Base-by-base conservation (phyloP, 2,797 vertebrate genomes). In the Graptemys geographica region DNA sequence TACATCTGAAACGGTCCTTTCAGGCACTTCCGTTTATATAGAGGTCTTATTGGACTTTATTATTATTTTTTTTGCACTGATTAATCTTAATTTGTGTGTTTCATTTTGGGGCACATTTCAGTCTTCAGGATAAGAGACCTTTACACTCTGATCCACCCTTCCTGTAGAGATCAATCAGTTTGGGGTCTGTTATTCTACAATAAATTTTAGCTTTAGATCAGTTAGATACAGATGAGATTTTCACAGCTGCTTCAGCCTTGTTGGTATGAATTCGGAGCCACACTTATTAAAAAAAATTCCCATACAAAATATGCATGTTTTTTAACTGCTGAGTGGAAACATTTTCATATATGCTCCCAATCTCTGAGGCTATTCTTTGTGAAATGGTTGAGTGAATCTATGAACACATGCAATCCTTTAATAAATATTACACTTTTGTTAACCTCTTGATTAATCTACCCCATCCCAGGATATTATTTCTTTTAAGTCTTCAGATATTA, bases 311-410 rank as follows among this genome's bases (percentile, higher is more conserved):
- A 37, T 69, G 65, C 65, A 37, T 0, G 2, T 16, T 33, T 89
- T 91, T 93, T 87, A 91, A 62, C 53, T 93, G 37, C 87, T 78
- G 55, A 82, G 78, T 41, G 90, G 84, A 93, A 92, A 55, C 23
- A 31, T 62, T 16, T 89, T 86, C 21, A 1, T 65, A 51, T 88
- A 65, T 87, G 12, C 12, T 44, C 11, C 10, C 4, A 2, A 0
- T 88, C 95, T 93, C 84, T 88, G 57, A 21, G 56, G 2, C 5
- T 88, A 79, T 87, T 88, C 65, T n/a, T 69, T 19, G 76, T 85
- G 51, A 90, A 94, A 85, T 52, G 28, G 85, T 92, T 93, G 47
- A 7, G 1, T 86, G 52, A 53, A 83, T 88, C 59, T 18, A 69
- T 15, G 47, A 91, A 65, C 5, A 25, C 7, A 65, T 89, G 90